Evolutionary conservation across 2,113 vertebrate species (phyloP).

Genomic region (Cairina moschata): DNA sequence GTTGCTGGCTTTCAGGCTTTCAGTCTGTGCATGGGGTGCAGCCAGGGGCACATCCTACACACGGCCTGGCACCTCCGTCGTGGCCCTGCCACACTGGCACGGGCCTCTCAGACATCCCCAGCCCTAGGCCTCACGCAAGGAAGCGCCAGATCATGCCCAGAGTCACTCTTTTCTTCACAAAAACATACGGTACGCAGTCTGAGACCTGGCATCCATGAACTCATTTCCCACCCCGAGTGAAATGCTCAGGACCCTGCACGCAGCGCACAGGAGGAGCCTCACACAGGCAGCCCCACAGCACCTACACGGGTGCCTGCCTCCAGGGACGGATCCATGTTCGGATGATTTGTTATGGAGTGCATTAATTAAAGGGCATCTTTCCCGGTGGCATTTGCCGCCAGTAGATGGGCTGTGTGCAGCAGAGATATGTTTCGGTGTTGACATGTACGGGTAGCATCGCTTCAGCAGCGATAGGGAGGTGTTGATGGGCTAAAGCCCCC

Average conservation of each 20-base stretch:
- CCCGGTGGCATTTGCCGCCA: neutral
- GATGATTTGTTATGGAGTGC: neutral
- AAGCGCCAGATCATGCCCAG: neutral
- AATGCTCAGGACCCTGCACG: neutral
- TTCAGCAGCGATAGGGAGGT: slow-evolving; percentile 48
- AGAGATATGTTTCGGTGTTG: slow-evolving; percentile 12
- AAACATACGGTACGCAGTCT: neutral
- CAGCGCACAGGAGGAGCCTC: neutral
- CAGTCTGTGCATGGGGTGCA: neutral
- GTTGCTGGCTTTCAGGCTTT: neutral
- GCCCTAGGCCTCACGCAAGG: rapidly evolving
- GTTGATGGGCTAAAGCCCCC: slow-evolving; percentile 49
- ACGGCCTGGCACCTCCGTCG: rapidly evolving
- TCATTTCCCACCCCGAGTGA: neutral
- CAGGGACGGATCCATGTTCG: neutral
- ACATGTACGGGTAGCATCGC: slow-evolving; percentile 8
- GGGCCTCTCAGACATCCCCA: neutral
- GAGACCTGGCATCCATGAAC: neutral
- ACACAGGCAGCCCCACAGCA: neutral
- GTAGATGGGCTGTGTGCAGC: neutral
- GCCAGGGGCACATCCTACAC: neutral
- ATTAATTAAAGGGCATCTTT: slow-evolving; percentile 35
- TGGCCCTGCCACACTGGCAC: rapidly evolving
- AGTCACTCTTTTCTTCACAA: neutral
- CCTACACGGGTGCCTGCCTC: neutral